Conservation (phyloP, 2,888 invertebrate species). For the Neocrepidodera transversa region DNA sequence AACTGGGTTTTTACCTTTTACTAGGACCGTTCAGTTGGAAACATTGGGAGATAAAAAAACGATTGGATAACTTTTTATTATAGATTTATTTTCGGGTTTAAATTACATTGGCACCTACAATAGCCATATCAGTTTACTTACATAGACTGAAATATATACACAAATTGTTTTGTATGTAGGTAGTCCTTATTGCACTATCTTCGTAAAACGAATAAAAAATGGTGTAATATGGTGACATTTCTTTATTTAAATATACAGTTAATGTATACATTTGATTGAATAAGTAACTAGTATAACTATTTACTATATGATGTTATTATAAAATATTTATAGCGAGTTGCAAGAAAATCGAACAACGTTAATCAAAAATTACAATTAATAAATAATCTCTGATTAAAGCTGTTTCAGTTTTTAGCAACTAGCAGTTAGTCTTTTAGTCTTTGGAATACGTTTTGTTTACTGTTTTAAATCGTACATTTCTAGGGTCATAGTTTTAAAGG, state of each 20-base stretch:
- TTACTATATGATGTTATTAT: slow-evolving; percentile 34
- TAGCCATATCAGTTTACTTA: slow-evolving; percentile 47
- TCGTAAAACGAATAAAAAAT: slow-evolving; percentile 35
- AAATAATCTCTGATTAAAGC: no score
- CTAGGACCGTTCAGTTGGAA: no score
- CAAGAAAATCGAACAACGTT: no score
- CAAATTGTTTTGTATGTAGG: slow-evolving; percentile 42
- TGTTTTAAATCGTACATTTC: slow-evolving; percentile 16
- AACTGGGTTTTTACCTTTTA: no score
- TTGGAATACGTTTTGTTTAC: slow-evolving; percentile 33
- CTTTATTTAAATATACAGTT: slow-evolving; percentile 29
- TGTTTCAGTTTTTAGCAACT: no score
- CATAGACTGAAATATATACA: slow-evolving; percentile 45
- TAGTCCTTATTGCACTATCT: slow-evolving; percentile 36
- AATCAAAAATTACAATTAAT: no score
- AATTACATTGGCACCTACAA: slow-evolving; percentile 53
- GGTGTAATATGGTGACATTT: slow-evolving; percentile 27
- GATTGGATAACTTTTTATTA: slow-evolving; percentile 3
- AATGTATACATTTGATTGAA: slow-evolving; percentile 29
- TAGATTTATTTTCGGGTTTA: slow-evolving; percentile 39
- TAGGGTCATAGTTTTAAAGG: slow-evolving; percentile 4
- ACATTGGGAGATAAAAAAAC: no score
- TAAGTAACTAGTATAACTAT: slow-evolving; percentile 25
- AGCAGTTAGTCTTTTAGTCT: slow-evolving; percentile 40
- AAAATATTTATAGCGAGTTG: no score